Percentiles rank a stretch among this genome's conserved stretches.
phyloP scores from a whole-genome alignment of 1,140 invertebrate species.

The Trachymyrmex septentrionalis region DNA sequence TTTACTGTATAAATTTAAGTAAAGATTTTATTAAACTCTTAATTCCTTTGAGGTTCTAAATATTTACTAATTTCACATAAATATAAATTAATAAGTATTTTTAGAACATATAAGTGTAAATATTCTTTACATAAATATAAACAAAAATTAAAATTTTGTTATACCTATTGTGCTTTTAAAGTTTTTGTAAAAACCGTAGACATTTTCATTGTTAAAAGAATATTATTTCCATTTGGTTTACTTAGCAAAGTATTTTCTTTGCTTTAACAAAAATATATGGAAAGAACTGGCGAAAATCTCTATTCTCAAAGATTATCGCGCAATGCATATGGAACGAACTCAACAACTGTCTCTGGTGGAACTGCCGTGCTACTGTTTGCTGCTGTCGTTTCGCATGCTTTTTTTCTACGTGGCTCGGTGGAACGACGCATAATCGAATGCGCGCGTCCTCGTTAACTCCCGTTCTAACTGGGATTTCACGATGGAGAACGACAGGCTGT shows the following conservation, averaged over 20 bases:
- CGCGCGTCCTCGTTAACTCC: conserved; percentile 51
- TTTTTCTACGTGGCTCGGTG: background rate
- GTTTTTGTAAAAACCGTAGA: conserved; percentile 7
- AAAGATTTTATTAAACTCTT: too few species aligned
- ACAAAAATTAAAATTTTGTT: background rate
- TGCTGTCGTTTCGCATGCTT: background rate
- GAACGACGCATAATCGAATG: conserved; percentile 44
- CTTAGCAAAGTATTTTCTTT: background rate
- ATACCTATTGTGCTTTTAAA: background rate
- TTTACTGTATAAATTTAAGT: too few species aligned
- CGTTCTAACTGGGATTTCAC: conserved; percentile 15
- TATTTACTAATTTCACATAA: too few species aligned
- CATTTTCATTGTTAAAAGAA: conserved; percentile 1
- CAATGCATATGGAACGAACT: conserved; percentile 16
- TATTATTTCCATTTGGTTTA: background rate
- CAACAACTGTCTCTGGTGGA: conserved; percentile 17
- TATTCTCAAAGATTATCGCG: conserved; percentile 36
- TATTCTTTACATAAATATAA: background rate
- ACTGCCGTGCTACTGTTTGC: conserved; percentile 4
- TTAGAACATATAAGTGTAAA: background rate
- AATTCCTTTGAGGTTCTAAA: too few species aligned
- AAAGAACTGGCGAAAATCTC: conserved; percentile 19
- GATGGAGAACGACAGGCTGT: background rate
- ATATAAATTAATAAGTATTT: background rate
- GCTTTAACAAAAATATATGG: background rate